Conservation (phyloP, 1,140 invertebrate genomes). For the Drosophila persimilis region DNA sequence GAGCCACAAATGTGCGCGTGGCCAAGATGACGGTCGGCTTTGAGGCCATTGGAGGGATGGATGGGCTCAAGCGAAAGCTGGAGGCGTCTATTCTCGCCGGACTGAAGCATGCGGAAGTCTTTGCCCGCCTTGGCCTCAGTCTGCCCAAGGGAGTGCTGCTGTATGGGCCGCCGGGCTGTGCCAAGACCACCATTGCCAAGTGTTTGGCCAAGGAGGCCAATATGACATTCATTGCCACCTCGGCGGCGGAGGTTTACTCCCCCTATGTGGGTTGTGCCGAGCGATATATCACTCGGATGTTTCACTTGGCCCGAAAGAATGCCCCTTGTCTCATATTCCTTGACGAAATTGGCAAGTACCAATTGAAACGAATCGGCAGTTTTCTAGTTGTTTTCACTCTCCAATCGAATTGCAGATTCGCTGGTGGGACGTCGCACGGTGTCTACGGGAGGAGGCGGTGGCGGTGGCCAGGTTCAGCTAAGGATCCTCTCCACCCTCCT, state of each 20-base stretch:
- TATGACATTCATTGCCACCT: conserved; percentile 86
- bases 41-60: conserved; percentile 87
- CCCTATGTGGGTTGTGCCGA: conserved; percentile 88
- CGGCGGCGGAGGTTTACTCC: conserved; percentile 87
- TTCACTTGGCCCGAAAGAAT: conserved; percentile 87
- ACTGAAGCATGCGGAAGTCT: conserved; percentile 86
- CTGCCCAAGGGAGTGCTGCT: conserved; percentile 86
- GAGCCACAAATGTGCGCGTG: conserved; percentile 84
- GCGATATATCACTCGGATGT: conserved; percentile 86
- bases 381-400: neutral
- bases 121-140: conserved; percentile 85
- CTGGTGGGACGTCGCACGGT: conserved; percentile 85
- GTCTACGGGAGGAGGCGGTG: conserved; percentile 48
- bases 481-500: conserved; percentile 87
- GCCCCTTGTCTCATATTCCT: conserved; percentile 89
- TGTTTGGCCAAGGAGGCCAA: conserved; percentile 86
- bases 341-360: conserved; percentile 87
- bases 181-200: conserved; percentile 89
- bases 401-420: conserved; percentile 84
- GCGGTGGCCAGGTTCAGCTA: conserved; percentile 84
- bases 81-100: conserved; percentile 87
- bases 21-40: conserved; percentile 83
- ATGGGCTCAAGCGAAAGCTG: conserved; percentile 86
- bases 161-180: conserved; percentile 91
- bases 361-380: neutral